A percentile compares a stretch with the other conserved stretches of the same genome.
These are phyloP conservation scores for Tauraco erythrolophus DNA, from an alignment of 2,113 vertebrate species.

Conservation along the genomic window DNA sequence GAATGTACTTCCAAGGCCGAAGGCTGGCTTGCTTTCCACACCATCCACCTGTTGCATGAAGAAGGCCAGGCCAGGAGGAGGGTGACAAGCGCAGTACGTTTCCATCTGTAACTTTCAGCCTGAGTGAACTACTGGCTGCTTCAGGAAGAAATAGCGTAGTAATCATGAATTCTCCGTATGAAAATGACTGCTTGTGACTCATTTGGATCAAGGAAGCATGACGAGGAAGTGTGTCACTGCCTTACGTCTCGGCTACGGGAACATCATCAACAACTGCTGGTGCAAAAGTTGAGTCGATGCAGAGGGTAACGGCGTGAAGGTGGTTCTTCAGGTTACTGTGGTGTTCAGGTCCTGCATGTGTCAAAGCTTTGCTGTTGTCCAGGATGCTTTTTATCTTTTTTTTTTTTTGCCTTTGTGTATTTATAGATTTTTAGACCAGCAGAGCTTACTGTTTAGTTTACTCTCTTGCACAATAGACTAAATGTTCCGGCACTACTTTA, in stretches of 20 bases:
- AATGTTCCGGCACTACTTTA: neutral
- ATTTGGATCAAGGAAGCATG: neutral
- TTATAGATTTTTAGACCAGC: neutral
- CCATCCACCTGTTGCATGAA: accelerated
- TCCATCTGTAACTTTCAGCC: neutral
- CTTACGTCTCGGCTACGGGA: accelerated
- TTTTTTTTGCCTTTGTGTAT: neutral
- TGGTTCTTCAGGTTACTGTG: neutral
- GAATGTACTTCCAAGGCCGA: neutral
- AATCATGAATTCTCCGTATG: neutral
- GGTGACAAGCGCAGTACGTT: neutral
- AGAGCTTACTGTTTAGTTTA: neutral
- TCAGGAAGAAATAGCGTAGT: neutral
- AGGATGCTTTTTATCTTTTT: neutral
- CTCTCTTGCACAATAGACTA: neutral
- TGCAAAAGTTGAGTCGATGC: neutral
- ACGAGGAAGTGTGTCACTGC: neutral
- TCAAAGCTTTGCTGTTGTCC: neutral
- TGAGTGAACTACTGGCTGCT: accelerated
- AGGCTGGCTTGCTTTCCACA: neutral
- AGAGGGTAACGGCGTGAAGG: accelerated
- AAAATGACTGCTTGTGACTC: neutral
- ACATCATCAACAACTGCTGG: accelerated
- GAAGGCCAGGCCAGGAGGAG: neutral
- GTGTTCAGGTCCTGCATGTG: neutral